Percentiles rank a stretch among this genome's conserved stretches.
Evolutionary conservation across 2,113 vertebrate species (phyloP).

Genomic region (Oxygymnocypris stewartii): DNA sequence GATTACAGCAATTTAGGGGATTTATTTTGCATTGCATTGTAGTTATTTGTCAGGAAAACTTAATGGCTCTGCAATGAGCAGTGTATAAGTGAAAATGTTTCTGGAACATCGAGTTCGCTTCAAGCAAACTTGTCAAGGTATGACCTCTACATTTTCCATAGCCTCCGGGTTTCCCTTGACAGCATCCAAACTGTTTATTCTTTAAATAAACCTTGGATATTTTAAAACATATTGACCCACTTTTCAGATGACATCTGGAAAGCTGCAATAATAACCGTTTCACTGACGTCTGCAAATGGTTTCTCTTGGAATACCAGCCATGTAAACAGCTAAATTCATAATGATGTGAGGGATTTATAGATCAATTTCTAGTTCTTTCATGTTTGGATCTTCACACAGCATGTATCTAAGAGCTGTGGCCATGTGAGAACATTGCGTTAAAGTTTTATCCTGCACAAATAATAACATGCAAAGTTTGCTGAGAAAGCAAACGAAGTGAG

Average conservation of each 20-base stretch:
- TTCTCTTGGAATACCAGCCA: neutral
- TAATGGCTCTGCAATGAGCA: neutral
- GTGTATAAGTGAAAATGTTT: neutral
- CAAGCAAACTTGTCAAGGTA: neutral
- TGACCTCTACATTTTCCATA: neutral
- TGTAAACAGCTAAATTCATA: neutral
- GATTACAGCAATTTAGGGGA: neutral
- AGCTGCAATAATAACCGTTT: neutral
- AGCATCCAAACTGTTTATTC: slow-evolving; percentile 1
- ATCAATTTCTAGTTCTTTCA: neutral
- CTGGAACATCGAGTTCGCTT: neutral
- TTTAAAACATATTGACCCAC: slow-evolving; percentile 5
- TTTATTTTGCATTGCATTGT: neutral
- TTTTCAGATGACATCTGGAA: neutral
- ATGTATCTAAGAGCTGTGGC: neutral
- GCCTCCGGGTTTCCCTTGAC: slow-evolving; percentile 6
- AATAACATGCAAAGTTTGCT: slow-evolving; percentile 2
- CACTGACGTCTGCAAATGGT: neutral
- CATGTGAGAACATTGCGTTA: neutral
- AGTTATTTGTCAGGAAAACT: neutral
- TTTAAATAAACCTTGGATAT: neutral
- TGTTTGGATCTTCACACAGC: neutral
- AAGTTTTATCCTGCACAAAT: slow-evolving; percentile 2
- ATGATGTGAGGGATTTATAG: neutral
- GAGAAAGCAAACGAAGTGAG: neutral